Evolutionary conservation across 2,113 vertebrate species (phyloP).

Genomic region (Actenoides hombroni): DNA sequence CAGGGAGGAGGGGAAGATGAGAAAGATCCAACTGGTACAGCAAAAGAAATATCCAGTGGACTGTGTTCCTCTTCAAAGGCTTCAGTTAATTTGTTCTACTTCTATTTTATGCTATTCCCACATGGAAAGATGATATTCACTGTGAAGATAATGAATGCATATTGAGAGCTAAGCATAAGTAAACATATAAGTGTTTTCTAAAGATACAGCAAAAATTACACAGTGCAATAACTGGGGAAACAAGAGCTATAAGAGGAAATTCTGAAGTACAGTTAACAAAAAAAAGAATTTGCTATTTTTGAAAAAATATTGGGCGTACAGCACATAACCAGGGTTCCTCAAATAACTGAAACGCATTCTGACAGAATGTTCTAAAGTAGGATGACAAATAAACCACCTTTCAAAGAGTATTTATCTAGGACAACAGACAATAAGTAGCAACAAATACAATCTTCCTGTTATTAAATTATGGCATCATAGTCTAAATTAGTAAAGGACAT

Average conservation of each 20-base stretch:
- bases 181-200: not conserved
- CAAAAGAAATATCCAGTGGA: not conserved
- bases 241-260: not conserved
- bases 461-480: not conserved
- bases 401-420: not conserved
- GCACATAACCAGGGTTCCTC: not conserved
- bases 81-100: not conserved
- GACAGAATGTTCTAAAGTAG: not conserved
- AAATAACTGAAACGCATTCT: not conserved
- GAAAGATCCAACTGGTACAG: not conserved
- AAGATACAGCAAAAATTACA: conserved; percentile 6
- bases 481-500: not conserved
- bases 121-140: conserved; percentile 7
- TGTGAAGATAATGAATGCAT: conserved; percentile 11
- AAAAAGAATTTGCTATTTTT: not conserved
- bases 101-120: conserved; percentile 8
- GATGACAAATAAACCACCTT: not conserved
- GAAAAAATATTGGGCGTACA: not conserved
- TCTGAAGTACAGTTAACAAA: not conserved
- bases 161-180: conserved; percentile 12
- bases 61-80: not conserved
- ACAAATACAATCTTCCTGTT: not conserved
- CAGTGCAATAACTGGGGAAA: not conserved
- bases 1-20: not conserved
- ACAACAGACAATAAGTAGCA: not conserved